phyloP scores from a whole-genome alignment of 2,888 invertebrate genomes.

The Oxystoma pomonae region DNA sequence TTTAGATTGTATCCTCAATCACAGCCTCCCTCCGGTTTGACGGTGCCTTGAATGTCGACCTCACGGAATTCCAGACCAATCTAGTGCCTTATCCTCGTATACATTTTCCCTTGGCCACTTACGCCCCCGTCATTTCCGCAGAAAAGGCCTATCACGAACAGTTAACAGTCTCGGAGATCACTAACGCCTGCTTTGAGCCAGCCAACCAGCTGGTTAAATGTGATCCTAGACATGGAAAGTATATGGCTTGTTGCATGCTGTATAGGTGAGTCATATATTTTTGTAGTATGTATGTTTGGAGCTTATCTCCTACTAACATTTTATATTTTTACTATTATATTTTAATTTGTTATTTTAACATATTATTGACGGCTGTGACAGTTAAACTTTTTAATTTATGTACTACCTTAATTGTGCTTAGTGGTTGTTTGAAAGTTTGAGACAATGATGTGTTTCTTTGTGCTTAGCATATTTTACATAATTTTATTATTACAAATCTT shows the following conservation, averaged over 20 bases:
- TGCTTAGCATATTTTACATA: too few relatives aligned
- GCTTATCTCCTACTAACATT: too few relatives aligned
- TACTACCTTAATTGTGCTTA: too few relatives aligned
- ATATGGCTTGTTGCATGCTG: constrained; percentile 93
- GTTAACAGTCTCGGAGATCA: constrained; percentile 86
- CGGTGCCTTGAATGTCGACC: constrained; percentile 88
- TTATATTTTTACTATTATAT: too few relatives aligned
- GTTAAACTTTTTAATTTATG: too few relatives aligned
- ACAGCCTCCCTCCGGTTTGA: constrained; percentile 90
- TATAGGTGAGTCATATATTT: constrained; percentile 54
- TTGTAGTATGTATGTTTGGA: too few relatives aligned
- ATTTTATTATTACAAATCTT: too few relatives aligned
- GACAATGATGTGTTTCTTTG: too few relatives aligned
- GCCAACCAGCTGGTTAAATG: constrained; percentile 93
- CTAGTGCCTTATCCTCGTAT: constrained; percentile 93
- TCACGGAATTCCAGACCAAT: constrained; percentile 92
- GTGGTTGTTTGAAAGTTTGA: too few relatives aligned
- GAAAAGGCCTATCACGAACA: constrained; percentile 94
- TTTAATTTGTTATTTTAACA: too few relatives aligned
- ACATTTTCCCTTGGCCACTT: constrained; percentile 89
- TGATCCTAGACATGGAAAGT: constrained; percentile 85
- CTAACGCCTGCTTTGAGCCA: constrained; percentile 93
- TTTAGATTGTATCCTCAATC: constrained; percentile 86
- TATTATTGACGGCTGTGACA: too few relatives aligned
- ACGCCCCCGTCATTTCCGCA: constrained; percentile 88